phyloP scores from a whole-genome alignment of 2,797 vertebrate species.

The Tapera naevia region DNA sequence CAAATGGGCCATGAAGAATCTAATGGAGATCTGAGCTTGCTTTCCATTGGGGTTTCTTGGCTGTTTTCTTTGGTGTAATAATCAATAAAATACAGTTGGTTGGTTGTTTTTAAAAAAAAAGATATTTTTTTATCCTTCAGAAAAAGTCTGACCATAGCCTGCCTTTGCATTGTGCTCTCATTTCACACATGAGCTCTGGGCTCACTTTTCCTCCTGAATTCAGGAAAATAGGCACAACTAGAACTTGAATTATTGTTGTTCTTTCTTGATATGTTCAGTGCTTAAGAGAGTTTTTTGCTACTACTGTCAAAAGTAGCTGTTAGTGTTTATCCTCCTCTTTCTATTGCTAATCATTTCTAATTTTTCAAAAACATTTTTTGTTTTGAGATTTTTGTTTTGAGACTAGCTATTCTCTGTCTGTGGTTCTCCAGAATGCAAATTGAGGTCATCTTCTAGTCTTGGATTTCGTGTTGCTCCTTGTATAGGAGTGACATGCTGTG shows the following conservation, averaged over 20 bases:
- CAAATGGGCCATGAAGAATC: background rate
- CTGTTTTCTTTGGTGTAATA: background rate
- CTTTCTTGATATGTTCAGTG: background rate
- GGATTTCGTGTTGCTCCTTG: background rate
- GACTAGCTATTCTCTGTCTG: background rate
- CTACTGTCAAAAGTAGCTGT: background rate
- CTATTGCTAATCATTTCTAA: background rate
- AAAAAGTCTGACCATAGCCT: background rate
- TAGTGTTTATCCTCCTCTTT: background rate
- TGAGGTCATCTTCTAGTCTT: background rate
- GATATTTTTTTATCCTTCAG: background rate
- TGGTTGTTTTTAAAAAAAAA: background rate
- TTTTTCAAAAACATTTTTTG: background rate
- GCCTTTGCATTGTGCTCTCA: background rate
- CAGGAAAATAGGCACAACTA: background rate
- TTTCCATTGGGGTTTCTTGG: background rate
- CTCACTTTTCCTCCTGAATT: fast-evolving
- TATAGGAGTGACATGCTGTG: background rate
- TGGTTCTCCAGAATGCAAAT: background rate
- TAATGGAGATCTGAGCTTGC: background rate
- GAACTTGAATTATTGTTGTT: background rate
- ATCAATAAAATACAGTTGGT: background rate
- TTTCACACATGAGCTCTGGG: background rate
- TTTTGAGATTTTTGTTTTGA: background rate
- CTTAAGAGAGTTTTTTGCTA: background rate